Evolutionary conservation across 2,888 invertebrate species (phyloP).

Genomic region (Eueremaeus valkanovi): DNA sequence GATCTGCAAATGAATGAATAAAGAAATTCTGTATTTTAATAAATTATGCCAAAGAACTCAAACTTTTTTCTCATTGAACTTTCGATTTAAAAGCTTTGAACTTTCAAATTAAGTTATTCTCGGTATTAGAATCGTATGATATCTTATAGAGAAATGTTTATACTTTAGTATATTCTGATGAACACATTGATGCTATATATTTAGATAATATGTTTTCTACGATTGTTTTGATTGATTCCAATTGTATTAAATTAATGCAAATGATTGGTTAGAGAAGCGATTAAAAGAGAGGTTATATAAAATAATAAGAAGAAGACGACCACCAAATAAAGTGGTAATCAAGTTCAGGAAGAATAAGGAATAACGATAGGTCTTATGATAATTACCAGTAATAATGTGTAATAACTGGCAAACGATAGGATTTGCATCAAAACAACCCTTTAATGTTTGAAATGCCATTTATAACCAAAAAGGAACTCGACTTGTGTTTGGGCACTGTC

Average conservation of each 20-base stretch:
- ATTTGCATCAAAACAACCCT: background rate
- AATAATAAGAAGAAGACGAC: too few relatives aligned
- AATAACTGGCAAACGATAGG: background rate
- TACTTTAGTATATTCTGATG: too few relatives aligned
- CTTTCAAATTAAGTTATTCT: too few relatives aligned
- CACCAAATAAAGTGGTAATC: background rate
- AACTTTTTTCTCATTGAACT: background rate
- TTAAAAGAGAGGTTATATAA: background rate
- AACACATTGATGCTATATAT: too few relatives aligned
- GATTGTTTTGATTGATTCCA: background rate
- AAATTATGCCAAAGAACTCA: background rate
- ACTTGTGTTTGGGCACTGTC: background rate
- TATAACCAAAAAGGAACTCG: background rate
- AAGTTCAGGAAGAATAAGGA: background rate
- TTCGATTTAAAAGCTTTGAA: background rate
- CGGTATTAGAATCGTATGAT: background rate
- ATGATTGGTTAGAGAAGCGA: background rate
- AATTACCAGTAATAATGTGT: conserved; percentile 3
- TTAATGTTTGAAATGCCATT: conserved; percentile 15
- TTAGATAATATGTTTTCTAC: too few relatives aligned
- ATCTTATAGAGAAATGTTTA: too few relatives aligned
- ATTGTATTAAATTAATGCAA: conserved; percentile 7
- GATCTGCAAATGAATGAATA: background rate
- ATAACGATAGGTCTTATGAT: conserved; percentile 1
- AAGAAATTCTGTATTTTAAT: background rate